Base-by-base conservation (phyloP, 1,140 invertebrate genomes). In the Apis dorsata region DNA sequence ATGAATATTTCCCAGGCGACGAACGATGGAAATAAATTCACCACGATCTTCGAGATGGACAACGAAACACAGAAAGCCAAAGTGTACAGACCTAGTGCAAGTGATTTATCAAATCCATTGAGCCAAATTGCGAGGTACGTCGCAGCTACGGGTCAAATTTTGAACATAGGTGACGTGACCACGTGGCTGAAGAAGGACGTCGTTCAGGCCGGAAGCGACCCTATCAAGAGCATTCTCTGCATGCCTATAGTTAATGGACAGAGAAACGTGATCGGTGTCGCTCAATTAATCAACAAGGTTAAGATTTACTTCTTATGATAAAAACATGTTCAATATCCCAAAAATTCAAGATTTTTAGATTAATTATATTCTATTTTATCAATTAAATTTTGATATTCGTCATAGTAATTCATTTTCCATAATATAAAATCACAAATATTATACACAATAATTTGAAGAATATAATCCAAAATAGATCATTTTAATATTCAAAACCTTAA, bases 281-380 rank as follows among this genome's bases (percentile, higher is more conserved):
- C 97, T 68, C 98, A 99, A 90, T 94, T 99, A 51, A 98, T 99
- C 62, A 99, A 99, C 92, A 99, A 99, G 96, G 97, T 97, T 90
- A 19, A 10, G 15, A 11, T n/a, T 12, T 9, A 0, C 49, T 24
- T 51, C 10, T 57, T 17, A 10, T 3, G 17, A n/a, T 2, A 19
- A 17, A 34, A 28, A 10, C 24, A 0, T 15, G 17, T 34, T 34
- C 34, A 4, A 34, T 34, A 34, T 24, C 3, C 15, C 55, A 57
- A 24, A 24, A 1, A 28, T 9, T 28, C n/a, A 24, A 13, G 7
- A 24, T 5, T 15, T 28, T 15, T 63, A 12, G 4, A 44, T 0
- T 3, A 44, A 44, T 44, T 44, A 44, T 44, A 44, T 44, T 34
- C 28, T 28, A 28, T 28, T 1, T 28, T 34, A 2, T 34, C 34